Evolutionary conservation across 2,113 vertebrate species (phyloP).

Genomic region (Phyllostomus discolor): DNA sequence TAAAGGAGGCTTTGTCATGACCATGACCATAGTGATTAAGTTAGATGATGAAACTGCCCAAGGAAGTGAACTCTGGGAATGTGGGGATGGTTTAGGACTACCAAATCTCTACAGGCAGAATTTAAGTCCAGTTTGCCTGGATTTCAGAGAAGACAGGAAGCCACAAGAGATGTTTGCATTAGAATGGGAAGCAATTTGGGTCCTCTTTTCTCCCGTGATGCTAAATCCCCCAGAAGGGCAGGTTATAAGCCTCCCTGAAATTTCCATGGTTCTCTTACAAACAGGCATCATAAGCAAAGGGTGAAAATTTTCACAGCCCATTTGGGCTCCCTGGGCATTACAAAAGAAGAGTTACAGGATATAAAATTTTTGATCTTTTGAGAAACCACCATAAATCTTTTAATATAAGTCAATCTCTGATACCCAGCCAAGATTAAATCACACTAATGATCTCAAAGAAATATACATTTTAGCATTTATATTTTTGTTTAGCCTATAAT

Average conservation of each 20-base stretch:
- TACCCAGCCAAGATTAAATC: neutral
- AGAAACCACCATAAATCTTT: constrained; percentile 5
- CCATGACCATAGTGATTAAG: neutral
- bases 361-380: neutral
- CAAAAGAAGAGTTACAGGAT: neutral
- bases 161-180: neutral
- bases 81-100: neutral
- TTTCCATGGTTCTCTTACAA: neutral
- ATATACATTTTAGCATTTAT: neutral
- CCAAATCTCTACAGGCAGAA: neutral
- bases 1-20: neutral
- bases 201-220: neutral
- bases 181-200: neutral
- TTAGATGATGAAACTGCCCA: neutral
- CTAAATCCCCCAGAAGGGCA: neutral
- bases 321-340: neutral
- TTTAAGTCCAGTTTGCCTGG: neutral
- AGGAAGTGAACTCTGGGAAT: neutral
- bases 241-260: neutral
- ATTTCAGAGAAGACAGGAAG: neutral
- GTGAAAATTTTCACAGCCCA: neutral
- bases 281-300: neutral
- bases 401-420: neutral
- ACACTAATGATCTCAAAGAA: neutral
- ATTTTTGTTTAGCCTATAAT: neutral